Base-by-base conservation (phyloP, 2,888 invertebrate species). In the Ornithoptera priamus region DNA sequence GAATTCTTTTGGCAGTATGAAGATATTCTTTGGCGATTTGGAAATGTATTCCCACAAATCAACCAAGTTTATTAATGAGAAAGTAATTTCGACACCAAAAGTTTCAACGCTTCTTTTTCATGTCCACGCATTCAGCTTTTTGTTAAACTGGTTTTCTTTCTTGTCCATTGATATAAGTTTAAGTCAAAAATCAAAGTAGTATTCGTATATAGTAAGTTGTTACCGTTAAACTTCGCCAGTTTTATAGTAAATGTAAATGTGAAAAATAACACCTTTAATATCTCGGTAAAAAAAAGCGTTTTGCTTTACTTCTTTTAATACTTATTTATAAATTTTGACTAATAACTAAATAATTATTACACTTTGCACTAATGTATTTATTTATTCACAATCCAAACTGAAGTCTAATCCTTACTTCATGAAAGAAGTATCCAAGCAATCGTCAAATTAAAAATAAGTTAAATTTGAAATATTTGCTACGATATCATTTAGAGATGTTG, bases 1-100 rank as follows among this genome's bases (percentile, higher is more conserved):
- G 67, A 72, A 72, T 69, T 69, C 69, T 69, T 70, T 67, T 64
- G 67, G 60, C 63, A 70, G 39, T 59, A 50, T 36, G 60, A 65
- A 42, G 42, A 56, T 63, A 60, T 67, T 70, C 42, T n/a, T 64
- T 46, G 46, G 46, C 46, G 46, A 46, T 46, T 60, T 39, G 67
- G 46, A 57, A 57, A 64, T 68, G 62, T 50, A 68, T 64, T 64
- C 58, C 42, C 59, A 63, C 46, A 64, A 68, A 63, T 39, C 61
- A 67, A 59, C 24, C 24, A 67, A 70, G 65, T 63, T 58, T 53
- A 62, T 69, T 65, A 67, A 67, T 56, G 60, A 56, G 42, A 61
- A 59, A 61, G 53, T 65, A 65, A n/a, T 65, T 62, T 66, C 46
- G 30, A 24, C 59, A 46, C 30, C 53, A 67, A 50, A 67, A 66